A percentile compares a stretch with the other conserved stretches of the same genome.
Evolutionary conservation across 1,140 invertebrate species (phyloP).

Genomic region (Stegodyphus dumicola): DNA sequence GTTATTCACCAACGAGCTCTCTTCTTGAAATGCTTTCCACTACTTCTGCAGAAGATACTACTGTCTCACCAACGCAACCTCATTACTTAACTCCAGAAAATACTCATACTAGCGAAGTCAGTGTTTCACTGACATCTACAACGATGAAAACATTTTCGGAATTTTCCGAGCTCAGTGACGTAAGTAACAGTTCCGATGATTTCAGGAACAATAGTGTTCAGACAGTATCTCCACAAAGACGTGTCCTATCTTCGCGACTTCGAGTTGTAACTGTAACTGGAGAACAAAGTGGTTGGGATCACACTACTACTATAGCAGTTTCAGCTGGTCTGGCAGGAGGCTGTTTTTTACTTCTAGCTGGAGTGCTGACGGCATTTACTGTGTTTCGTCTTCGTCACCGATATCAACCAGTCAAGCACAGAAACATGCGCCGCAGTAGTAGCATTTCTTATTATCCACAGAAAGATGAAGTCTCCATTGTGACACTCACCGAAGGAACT

Average conservation of each 20-base stretch:
- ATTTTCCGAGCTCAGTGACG: neutral
- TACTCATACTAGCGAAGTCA: neutral
- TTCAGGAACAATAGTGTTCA: neutral
- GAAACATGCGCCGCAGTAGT: constrained; percentile 38
- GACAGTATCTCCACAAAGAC: neutral
- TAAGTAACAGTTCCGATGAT: neutral
- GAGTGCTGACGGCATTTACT: neutral
- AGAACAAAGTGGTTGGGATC: neutral
- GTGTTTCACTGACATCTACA: neutral
- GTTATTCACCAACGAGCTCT: neutral
- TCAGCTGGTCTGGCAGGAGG: neutral
- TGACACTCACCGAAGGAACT: constrained; percentile 62
- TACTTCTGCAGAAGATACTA: neutral
- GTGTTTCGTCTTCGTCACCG: constrained; percentile 16
- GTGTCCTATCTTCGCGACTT: constrained; percentile 2
- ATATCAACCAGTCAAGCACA: constrained; percentile 12
- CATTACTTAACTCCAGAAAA: neutral
- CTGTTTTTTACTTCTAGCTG: constrained; percentile 1
- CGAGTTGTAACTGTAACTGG: neutral
- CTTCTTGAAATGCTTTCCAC: neutral
- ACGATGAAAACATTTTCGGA: neutral
- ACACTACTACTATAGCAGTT: neutral
- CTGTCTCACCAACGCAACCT: neutral
- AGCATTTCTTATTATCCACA: constrained; percentile 63
- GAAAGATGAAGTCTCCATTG: constrained; percentile 64